These are phyloP conservation scores for Chiloscyllium plagiosum DNA, from an alignment of 2,113 vertebrate species.

Conservation along the genomic window DNA sequence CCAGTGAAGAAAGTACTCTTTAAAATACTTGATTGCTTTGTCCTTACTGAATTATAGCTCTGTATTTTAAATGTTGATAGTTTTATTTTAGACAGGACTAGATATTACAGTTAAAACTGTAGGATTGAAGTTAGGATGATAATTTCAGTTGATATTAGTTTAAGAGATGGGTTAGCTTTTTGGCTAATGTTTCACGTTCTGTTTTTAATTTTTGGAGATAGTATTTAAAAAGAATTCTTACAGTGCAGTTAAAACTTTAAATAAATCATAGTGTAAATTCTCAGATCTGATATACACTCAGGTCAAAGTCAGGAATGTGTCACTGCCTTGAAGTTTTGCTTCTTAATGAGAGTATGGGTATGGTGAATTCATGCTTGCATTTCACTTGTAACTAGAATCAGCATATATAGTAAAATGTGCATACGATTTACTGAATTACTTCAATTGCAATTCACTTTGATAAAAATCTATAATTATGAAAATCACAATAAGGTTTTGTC, in stretches of 20 bases:
- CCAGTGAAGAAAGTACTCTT: slow-evolving; percentile 60
- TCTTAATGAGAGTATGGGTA: background rate
- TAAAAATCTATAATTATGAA: background rate
- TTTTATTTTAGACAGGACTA: background rate
- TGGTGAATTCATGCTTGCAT: background rate
- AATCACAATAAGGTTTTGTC: background rate
- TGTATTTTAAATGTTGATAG: slow-evolving; percentile 14
- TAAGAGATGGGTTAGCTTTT: background rate
- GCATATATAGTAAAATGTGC: background rate
- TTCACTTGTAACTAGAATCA: background rate
- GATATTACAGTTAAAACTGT: background rate
- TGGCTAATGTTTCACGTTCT: background rate
- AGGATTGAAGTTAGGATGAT: background rate
- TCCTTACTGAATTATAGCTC: background rate
- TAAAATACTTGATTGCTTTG: background rate
- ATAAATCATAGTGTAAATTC: background rate
- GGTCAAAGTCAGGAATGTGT: background rate
- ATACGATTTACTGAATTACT: background rate
- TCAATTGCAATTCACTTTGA: slow-evolving; percentile 5
- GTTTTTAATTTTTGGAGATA: background rate
- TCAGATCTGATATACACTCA: background rate
- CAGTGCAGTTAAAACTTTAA: background rate
- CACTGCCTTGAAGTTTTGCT: background rate
- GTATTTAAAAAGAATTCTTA: background rate
- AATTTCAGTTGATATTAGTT: background rate